Conservation (phyloP, 1,140 invertebrate genomes). For the Sitophilus oryzae region DNA sequence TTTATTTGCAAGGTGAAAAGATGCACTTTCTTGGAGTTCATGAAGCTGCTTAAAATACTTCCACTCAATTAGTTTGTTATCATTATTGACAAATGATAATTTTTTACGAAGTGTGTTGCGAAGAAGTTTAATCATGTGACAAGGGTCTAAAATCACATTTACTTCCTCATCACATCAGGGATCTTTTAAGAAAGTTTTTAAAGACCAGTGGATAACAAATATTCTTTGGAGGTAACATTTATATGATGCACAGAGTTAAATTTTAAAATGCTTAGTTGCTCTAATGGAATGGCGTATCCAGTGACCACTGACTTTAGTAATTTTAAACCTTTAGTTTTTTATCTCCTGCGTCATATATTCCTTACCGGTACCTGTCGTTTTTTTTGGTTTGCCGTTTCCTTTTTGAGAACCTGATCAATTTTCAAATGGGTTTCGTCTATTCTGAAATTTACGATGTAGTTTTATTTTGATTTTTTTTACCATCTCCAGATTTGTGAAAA, state of each 20-base stretch:
- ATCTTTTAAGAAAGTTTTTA: not conserved
- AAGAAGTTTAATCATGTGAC: slow-evolving; percentile 17
- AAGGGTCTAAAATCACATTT: slow-evolving; percentile 3
- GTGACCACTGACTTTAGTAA: too few species aligned
- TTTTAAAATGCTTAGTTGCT: slow-evolving; percentile 1
- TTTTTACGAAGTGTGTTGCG: slow-evolving; percentile 4
- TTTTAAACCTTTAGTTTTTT: too few species aligned
- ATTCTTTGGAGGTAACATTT: slow-evolving; percentile 1
- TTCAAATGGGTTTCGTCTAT: too few species aligned
- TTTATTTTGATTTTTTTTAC: too few species aligned
- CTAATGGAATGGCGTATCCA: too few species aligned
- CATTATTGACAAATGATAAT: not conserved
- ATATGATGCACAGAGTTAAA: not conserved
- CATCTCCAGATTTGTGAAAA: too few species aligned
- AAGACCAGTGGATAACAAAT: not conserved
- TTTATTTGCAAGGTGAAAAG: not conserved
- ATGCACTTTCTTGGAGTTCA: not conserved
- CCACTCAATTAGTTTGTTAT: not conserved
- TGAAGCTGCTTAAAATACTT: not conserved
- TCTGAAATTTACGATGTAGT: too few species aligned
- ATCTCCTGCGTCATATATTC: too few species aligned
- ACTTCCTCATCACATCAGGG: not conserved
- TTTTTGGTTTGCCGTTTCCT: too few species aligned
- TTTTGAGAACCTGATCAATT: too few species aligned
- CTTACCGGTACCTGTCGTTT: too few species aligned